These are phyloP conservation scores for Augochlorella aurata DNA, from an alignment of 2,888 invertebrate genomes.

Conservation along the genomic window DNA sequence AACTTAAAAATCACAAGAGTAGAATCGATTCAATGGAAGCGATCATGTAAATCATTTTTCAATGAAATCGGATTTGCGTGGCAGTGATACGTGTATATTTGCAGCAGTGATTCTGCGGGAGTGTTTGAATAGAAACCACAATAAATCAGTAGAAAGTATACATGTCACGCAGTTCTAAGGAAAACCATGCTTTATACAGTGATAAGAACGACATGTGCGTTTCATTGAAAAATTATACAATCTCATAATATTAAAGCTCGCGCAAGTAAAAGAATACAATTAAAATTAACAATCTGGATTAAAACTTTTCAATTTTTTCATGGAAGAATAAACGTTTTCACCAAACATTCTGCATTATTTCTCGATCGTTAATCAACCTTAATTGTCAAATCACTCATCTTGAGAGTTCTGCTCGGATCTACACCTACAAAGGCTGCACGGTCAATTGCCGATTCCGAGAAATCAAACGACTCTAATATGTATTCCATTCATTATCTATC, in stretches of 20 bases:
- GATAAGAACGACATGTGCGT: conserved; percentile 51
- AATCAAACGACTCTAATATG: background rate
- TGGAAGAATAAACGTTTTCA: background rate
- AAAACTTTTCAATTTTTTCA: too few species aligned
- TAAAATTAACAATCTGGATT: too few species aligned
- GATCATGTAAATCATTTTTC: background rate
- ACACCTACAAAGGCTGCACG: background rate
- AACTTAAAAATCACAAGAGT: background rate
- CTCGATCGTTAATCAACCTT: background rate
- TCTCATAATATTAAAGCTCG: background rate
- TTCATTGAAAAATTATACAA: conserved; percentile 31
- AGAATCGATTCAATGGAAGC: background rate
- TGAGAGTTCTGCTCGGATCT: background rate
- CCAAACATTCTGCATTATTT: background rate
- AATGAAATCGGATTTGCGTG: background rate
- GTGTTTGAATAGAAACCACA: conserved; percentile 25
- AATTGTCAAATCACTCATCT: background rate
- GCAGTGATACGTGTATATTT: background rate
- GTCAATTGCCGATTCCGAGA: conserved; percentile 37
- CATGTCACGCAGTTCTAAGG: conserved; percentile 16
- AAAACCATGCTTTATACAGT: conserved; percentile 55
- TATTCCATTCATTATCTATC: conserved; percentile 1
- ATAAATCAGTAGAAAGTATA: conserved; percentile 45
- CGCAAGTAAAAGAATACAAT: background rate
- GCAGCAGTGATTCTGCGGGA: background rate